Conservation (phyloP, 2,797 vertebrate species). For the Propithecus perrieri region DNA sequence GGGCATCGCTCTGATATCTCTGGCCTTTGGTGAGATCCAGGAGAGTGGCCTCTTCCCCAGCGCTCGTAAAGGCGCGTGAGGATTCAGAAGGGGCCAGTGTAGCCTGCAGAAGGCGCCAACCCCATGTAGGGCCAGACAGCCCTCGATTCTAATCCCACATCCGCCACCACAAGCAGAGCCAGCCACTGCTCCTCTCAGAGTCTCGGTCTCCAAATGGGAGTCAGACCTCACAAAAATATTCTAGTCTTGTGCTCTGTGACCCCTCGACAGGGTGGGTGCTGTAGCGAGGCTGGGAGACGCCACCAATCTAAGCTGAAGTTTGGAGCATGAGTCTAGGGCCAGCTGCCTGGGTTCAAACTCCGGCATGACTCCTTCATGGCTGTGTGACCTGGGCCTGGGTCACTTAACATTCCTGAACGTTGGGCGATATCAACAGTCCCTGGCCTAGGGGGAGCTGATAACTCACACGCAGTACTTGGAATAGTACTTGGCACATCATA, state of each 20-base stretch:
- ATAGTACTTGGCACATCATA: not conserved
- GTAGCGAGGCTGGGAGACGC: not conserved
- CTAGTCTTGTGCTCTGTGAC: not conserved
- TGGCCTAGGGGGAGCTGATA: not conserved
- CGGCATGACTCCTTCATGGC: not conserved
- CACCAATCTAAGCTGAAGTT: not conserved
- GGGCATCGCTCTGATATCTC: not conserved
- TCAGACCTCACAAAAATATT: not conserved
- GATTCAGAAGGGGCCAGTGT: not conserved
- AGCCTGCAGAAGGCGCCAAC: not conserved
- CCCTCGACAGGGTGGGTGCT: not conserved
- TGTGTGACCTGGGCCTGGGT: not conserved
- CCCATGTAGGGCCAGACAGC: too few species aligned
- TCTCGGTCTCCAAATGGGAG: not conserved
- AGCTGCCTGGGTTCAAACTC: not conserved
- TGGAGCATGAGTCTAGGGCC: not conserved
- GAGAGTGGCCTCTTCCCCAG: not conserved
- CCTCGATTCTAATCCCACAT: not conserved
- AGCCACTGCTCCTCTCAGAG: not conserved
- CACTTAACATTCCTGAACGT: slow-evolving; percentile 64
- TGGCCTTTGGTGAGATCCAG: not conserved
- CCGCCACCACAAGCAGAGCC: not conserved
- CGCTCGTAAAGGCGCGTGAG: not conserved
- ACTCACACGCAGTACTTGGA: not conserved
- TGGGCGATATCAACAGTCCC: not conserved